These are phyloP conservation scores for Perccottus glenii DNA, from an alignment of 2,113 vertebrate species.

Conservation along the genomic window DNA sequence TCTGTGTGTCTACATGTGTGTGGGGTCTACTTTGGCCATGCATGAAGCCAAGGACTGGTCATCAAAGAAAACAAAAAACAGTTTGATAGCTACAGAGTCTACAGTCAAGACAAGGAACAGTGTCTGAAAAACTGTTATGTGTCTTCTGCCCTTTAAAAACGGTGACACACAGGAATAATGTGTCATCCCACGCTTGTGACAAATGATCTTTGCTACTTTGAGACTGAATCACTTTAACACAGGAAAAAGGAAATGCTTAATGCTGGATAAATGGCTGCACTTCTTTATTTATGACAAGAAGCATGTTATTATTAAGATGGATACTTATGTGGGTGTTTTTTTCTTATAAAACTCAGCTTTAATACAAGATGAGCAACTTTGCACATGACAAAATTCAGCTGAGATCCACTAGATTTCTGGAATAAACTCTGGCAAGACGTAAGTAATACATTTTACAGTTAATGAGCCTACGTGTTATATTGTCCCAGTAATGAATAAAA, in stretches of 20 bases:
- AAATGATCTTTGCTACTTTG: conserved; percentile 25
- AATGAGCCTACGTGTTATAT: no score
- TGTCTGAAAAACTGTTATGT: conserved; percentile 11
- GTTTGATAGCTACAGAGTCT: background rate
- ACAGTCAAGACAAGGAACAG: background rate
- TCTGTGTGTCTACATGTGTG: conserved; percentile 13
- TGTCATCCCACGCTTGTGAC: conserved; percentile 23
- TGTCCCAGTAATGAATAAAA: no score
- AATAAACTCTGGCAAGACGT: no score
- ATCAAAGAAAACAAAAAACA: background rate
- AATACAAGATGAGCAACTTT: no score
- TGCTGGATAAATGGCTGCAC: conserved; percentile 1
- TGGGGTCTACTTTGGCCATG: conserved; percentile 16
- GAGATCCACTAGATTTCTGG: no score
- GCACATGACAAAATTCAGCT: no score
- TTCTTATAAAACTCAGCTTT: no score
- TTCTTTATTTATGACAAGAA: background rate
- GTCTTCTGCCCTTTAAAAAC: conserved; percentile 1
- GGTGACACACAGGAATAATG: conserved; percentile 24
- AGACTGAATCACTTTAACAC: conserved; percentile 43
- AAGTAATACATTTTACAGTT: no score
- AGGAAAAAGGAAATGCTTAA: conserved; percentile 46
- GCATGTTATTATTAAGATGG: background rate
- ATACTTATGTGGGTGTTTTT: no score
- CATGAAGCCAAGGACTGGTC: conserved; percentile 37